Evolutionary conservation across 2,888 invertebrate species (phyloP), one percentile per base, ranked within the genome.

Genomic region (Cryptus armator): DNA sequence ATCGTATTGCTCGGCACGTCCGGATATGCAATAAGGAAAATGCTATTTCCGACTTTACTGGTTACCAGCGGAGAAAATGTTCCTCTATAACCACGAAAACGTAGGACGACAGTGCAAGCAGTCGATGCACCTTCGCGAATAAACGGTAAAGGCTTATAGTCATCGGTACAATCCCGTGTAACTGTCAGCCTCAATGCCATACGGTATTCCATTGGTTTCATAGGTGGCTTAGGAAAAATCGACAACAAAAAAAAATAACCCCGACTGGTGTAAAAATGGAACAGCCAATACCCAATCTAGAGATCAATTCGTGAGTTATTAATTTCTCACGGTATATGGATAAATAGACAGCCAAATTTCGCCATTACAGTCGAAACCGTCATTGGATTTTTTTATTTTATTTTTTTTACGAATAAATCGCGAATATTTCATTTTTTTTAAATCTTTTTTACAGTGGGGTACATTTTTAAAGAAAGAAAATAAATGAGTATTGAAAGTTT

Each of bases 1-100:
- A 89, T 91, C 89, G 67, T 84, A 86, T 88, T 90, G 89, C 90
- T 44, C 87, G 82, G 88, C 91, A 92, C 91, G 91, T 91, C 89
- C 68, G 74, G 80, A 84, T 84, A 85, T 84, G 88, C 89, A 90
- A 90, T 90, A 89, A 91, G 89, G 89, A 87, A 90, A 91, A 91
- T 85, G 87, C 81, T 84, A 88, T 89, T 85, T 51, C 78, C 56
- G 80, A 82, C 85, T 76, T 85, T 86, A 84, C 77, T 16, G 53
- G 29, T 32, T 43, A 29, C n/a, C 56, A 37, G 67, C 12, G 43
- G 44, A 53, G 51, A 9, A 70, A 56, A 78, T 44, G 70, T 29
- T 44, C 37, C 48, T 46, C 68, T 12, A 70, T 68, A 43, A 24
- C 46, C 53, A 0, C 6, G 37, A 59, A 16, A 56, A 70, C 46